A percentile compares a stretch with the other conserved stretches of the same genome.
These are phyloP conservation scores for Aphrocallistes beatrix DNA, from an alignment of 37 sponge, comb jelly and placozoan species.

Conservation along the genomic window DNA sequence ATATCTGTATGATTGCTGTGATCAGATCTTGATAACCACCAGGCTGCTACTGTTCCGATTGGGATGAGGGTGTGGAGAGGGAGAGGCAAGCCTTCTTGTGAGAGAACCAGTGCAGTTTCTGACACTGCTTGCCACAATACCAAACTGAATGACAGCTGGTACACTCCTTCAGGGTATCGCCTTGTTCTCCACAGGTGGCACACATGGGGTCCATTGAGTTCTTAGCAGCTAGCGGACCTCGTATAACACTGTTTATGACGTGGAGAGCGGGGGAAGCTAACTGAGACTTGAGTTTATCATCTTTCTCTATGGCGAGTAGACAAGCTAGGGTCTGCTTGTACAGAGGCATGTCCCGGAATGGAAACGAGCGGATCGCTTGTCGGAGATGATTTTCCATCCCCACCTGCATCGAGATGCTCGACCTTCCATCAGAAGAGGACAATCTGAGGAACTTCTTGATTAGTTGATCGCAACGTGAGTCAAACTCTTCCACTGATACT, in stretches of 20 bases:
- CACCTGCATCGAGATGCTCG: neutral
- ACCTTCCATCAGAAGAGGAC: neutral
- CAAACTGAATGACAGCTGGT: constrained; percentile 6
- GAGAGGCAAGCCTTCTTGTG: neutral
- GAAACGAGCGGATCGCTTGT: constrained; percentile 21
- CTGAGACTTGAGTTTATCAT: neutral
- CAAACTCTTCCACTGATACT: neutral
- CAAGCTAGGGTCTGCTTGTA: neutral
- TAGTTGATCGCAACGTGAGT: neutral
- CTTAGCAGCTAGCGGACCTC: neutral
- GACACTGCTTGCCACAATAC: constrained; percentile 54
- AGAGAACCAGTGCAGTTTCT: constrained; percentile 47
- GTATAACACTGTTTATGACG: neutral
- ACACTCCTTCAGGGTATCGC: neutral
- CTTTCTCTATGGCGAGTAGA: neutral
- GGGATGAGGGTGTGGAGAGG: neutral
- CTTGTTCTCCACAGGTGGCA: neutral
- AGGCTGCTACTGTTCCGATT: neutral
- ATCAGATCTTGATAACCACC: no score
- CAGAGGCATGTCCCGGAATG: constrained; percentile 18
- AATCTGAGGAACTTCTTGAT: neutral
- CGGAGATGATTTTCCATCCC: constrained; percentile 20
- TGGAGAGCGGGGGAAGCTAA: neutral
- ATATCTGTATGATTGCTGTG: no score
- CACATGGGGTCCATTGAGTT: neutral